Evolutionary conservation across 1,140 invertebrate genomes (phyloP).

Genomic region (Propsilocerus akamusi): DNA sequence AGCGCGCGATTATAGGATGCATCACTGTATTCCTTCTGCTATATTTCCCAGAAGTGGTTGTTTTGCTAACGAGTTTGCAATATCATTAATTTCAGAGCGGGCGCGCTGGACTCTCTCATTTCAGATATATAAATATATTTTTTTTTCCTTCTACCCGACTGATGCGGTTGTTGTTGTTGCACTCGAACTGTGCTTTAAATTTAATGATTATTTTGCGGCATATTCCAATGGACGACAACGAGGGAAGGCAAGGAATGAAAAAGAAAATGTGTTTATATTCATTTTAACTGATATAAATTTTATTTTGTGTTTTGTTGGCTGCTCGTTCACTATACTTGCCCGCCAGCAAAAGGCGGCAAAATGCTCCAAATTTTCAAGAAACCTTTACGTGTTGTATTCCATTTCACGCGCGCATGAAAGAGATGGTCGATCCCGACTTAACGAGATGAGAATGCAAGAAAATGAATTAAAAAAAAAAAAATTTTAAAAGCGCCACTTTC

Average conservation of each 20-base stretch:
- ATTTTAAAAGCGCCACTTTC: too few relatives aligned
- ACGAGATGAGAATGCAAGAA: too few relatives aligned
- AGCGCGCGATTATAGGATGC: too few relatives aligned
- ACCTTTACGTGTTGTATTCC: too few relatives aligned
- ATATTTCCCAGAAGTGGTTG: neutral
- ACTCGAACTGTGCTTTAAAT: neutral
- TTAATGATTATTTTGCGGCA: conserved; percentile 1
- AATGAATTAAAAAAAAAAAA: too few relatives aligned
- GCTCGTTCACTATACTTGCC: neutral
- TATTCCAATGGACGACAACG: too few relatives aligned
- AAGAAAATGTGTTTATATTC: neutral
- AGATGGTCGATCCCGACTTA: too few relatives aligned
- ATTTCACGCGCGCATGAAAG: too few relatives aligned
- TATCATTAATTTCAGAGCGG: neutral
- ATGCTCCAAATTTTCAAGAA: neutral
- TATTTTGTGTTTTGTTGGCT: neutral
- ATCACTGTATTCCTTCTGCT: neutral
- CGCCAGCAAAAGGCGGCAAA: neutral
- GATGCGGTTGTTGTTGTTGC: neutral
- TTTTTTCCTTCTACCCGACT: too few relatives aligned
- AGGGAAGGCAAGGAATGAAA: too few relatives aligned
- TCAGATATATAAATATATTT: neutral
- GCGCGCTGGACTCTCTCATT: neutral
- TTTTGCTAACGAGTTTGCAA: conserved; percentile 2
- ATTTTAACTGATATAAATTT: conserved; percentile 1